Base-by-base conservation (phyloP, 1,140 invertebrate genomes). In the Zophobas morio region DNA sequence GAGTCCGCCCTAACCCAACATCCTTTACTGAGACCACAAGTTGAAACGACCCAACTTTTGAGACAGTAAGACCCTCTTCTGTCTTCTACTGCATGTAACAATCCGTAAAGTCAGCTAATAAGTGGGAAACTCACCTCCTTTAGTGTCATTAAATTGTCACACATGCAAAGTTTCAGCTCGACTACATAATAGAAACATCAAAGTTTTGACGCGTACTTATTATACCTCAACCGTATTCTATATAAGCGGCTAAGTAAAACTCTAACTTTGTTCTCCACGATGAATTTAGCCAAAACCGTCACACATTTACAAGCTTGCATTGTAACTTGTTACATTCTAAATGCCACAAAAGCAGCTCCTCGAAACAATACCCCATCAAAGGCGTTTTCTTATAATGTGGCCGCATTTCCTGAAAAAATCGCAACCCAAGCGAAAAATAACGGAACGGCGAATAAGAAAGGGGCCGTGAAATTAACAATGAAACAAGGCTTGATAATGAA, bases 401-500 rank as follows among this genome's bases (percentile, higher is more conserved):
- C n/a, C 20, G 2, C 20, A 20, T 51, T 20, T 51, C 49, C n/a
- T 20, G 4, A 51, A 51, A 51, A 20, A 5, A 51, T 6, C 49
- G n/a, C 49, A 4, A 51, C n/a, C 20, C 4, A 51, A 20, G 6
- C n/a, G 49, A 51, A 51, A 20, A 51, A 51, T 20, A 20, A 51
- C n/a, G 20, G 49, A 51, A 2, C n/a, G 4, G n/a, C 20, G 49
- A 20, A 77, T 57, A 35, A 36, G 20, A 81, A 60, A 60, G 73
- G 32, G 47, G 75, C 77, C 33, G 73, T 83, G 39, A 82, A 84
- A 78, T 78, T 84, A 47, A 84, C 78, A 40, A 77, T 74, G 57
- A 82, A 80, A 77, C 81, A 82, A 60, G 78, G 79, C 32, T 49
- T 84, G 47, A 79, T 82, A 42, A 80, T 84, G 81, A 84, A 84